Conservation (phyloP, 2,113 vertebrate species). For the Callaeas wilsoni region DNA sequence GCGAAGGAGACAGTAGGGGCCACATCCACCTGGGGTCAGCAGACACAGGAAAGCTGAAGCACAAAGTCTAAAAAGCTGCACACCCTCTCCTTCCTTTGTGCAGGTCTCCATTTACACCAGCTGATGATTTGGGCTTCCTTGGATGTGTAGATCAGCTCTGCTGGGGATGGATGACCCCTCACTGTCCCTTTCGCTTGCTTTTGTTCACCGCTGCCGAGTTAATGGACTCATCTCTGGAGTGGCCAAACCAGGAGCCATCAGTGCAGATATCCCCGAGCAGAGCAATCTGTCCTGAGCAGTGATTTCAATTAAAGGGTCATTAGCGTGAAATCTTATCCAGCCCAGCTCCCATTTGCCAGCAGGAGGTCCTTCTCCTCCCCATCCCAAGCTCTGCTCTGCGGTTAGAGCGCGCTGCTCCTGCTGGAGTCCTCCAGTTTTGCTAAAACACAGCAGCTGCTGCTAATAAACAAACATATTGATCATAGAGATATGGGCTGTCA, state of each 20-base stretch:
- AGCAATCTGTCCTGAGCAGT: slow-evolving; percentile 53
- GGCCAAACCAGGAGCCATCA: slow-evolving; percentile 43
- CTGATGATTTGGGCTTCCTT: not conserved
- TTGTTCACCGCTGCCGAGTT: not conserved
- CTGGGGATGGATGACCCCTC: not conserved
- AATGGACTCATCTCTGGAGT: slow-evolving; percentile 58
- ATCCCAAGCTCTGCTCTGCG: slow-evolving; percentile 59
- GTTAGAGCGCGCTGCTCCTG: slow-evolving; percentile 46
- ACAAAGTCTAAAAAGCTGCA: not conserved
- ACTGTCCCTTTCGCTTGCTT: not conserved
- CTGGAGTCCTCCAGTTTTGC: slow-evolving; percentile 55
- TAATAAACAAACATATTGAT: slow-evolving; percentile 85
- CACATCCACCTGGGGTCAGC: not conserved
- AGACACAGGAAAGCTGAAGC: not conserved
- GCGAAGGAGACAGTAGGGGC: not conserved
- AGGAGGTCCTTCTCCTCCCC: slow-evolving; percentile 48
- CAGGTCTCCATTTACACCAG: not conserved
- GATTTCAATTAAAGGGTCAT: slow-evolving; percentile 81
- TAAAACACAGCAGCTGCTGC: slow-evolving; percentile 76
- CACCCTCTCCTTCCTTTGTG: not conserved
- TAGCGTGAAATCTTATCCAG: slow-evolving; percentile 75
- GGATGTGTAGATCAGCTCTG: not conserved
- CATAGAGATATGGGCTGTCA: slow-evolving; percentile 79
- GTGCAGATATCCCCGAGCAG: slow-evolving; percentile 35
- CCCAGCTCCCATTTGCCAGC: slow-evolving; percentile 67